Evolutionary conservation across 1,140 invertebrate genomes (phyloP).

Genomic region (Drosophila pseudoananassae): DNA sequence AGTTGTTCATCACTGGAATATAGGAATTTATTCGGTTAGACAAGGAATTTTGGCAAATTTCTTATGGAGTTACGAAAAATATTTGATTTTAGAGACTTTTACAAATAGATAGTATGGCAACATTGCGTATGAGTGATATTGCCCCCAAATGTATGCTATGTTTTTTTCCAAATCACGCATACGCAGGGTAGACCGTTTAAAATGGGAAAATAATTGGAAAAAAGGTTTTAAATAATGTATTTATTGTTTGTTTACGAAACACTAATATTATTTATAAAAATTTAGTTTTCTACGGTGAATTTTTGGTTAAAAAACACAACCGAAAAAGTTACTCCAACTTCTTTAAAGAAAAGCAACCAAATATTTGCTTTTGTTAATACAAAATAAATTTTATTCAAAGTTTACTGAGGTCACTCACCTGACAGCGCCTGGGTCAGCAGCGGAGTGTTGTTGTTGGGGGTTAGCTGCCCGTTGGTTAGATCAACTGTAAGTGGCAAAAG

Average conservation of each 20-base stretch:
- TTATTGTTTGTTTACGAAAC: too few relatives aligned
- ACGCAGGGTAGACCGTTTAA: background rate
- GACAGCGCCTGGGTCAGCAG: conserved; percentile 96
- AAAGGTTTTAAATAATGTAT: too few relatives aligned
- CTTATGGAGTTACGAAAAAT: background rate
- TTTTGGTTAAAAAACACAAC: too few relatives aligned
- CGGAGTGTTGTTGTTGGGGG: conserved; percentile 96
- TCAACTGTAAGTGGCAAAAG: conserved; percentile 89
- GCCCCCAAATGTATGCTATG: background rate
- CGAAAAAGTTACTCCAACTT: too few relatives aligned
- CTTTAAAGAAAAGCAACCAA: too few relatives aligned
- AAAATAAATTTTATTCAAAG: background rate
- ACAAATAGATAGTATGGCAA: background rate
- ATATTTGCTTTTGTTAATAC: background rate
- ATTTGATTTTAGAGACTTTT: background rate
- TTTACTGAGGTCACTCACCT: conserved; percentile 87
- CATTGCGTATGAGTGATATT: conserved; percentile 4
- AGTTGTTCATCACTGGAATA: conserved; percentile 96
- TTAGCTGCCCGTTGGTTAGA: conserved; percentile 96
- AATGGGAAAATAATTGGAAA: too few relatives aligned
- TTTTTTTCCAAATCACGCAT: background rate
- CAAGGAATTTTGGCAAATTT: background rate
- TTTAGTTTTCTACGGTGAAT: too few relatives aligned
- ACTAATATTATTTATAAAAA: too few relatives aligned
- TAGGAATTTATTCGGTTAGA: background rate